Evolutionary conservation across 2,113 vertebrate species (phyloP).

Genomic region (Mellivora capensis): DNA sequence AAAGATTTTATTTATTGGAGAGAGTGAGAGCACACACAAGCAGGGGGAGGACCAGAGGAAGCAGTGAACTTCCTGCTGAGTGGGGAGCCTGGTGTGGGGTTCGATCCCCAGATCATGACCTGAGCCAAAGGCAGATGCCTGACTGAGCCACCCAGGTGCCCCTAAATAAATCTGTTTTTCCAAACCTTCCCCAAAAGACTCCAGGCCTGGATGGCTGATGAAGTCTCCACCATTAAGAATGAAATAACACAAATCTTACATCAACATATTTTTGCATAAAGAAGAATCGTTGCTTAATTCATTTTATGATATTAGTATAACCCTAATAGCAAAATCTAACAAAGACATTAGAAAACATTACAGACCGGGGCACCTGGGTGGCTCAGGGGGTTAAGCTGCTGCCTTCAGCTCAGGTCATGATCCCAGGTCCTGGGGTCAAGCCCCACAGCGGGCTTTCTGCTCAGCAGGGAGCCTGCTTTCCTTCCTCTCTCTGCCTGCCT

Average conservation of each 20-base stretch:
- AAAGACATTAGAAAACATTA: not conserved
- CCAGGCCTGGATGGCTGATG: not conserved
- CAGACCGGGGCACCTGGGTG: too few relatives aligned
- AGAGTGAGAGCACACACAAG: not conserved
- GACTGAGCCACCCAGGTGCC: not conserved
- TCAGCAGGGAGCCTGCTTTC: too few relatives aligned
- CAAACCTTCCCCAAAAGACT: not conserved
- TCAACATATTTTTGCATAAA: not conserved
- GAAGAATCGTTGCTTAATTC: not conserved
- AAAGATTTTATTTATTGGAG: not conserved
- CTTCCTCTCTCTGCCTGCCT: too few relatives aligned
- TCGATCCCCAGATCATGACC: not conserved
- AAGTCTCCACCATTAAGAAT: not conserved
- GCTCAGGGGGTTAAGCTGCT: too few relatives aligned
- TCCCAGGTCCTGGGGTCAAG: too few relatives aligned
- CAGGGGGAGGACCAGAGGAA: not conserved
- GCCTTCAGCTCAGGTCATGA: too few relatives aligned
- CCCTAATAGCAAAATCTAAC: not conserved
- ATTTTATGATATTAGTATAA: not conserved
- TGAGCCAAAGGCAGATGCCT: not conserved
- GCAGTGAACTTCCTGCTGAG: not conserved
- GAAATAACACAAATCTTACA: not conserved
- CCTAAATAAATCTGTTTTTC: not conserved
- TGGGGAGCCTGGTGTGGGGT: not conserved
- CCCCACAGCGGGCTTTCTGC: too few relatives aligned